These are phyloP conservation scores for Cyaniris semiargus DNA, from an alignment of 2,888 invertebrate species.

Conservation along the genomic window DNA sequence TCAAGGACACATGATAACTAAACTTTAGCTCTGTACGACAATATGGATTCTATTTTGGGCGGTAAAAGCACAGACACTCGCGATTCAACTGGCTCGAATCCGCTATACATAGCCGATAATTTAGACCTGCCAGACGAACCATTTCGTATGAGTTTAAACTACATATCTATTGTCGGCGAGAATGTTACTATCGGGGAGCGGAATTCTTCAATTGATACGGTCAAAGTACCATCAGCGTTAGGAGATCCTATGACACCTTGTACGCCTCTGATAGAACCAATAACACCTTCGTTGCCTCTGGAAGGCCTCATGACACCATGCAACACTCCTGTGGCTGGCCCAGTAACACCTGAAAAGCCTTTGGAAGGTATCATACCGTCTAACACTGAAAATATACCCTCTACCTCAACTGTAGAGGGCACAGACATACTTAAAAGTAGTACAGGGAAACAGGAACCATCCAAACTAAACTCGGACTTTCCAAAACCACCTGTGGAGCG, in stretches of 20 bases:
- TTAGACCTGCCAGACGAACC: slow-evolving; percentile 66
- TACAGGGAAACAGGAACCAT: background rate
- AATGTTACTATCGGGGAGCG: slow-evolving; percentile 66
- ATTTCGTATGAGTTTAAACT: slow-evolving; percentile 68
- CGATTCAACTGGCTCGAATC: slow-evolving; percentile 56
- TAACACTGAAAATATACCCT: background rate
- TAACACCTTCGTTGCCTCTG: background rate
- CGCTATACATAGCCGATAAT: slow-evolving; percentile 58
- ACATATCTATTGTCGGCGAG: slow-evolving; percentile 65
- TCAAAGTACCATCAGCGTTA: slow-evolving; percentile 29
- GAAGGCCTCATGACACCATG: slow-evolving; percentile 2
- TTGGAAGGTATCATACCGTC: background rate
- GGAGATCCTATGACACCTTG: slow-evolving; percentile 1
- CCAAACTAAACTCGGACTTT: background rate
- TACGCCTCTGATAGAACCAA: background rate
- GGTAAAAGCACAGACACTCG: slow-evolving; percentile 49
- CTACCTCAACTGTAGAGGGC: background rate
- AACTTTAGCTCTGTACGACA: slow-evolving; percentile 35
- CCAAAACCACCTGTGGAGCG: slow-evolving; percentile 12
- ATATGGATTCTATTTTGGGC: slow-evolving; percentile 55
- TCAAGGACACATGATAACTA: slow-evolving; percentile 59
- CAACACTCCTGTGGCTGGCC: background rate
- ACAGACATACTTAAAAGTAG: background rate
- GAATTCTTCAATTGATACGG: slow-evolving; percentile 53
- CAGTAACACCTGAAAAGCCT: slow-evolving; percentile 32